Conservation (phyloP, 2,113 vertebrate species). For the Columba livia region DNA sequence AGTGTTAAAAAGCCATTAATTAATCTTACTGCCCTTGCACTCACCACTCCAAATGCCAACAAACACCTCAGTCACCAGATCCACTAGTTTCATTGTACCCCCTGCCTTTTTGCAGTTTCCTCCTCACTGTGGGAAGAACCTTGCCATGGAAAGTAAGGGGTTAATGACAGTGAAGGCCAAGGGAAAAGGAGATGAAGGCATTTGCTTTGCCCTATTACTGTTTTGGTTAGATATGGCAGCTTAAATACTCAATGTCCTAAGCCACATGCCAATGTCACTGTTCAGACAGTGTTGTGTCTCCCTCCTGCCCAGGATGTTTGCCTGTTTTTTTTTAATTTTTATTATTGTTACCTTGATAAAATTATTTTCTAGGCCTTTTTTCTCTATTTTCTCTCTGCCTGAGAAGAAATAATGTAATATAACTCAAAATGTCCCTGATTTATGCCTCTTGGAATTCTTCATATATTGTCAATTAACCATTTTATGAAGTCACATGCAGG, state of each 20-base stretch:
- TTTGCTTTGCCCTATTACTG: background rate
- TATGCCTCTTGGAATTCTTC: background rate
- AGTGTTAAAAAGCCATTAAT: background rate
- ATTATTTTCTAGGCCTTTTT: background rate
- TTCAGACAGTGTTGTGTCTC: background rate
- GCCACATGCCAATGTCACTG: accelerated
- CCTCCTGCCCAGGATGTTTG: background rate
- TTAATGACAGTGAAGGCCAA: background rate
- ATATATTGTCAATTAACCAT: background rate
- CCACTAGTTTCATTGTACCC: accelerated
- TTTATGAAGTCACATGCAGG: background rate
- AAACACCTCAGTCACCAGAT: background rate
- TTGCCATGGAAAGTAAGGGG: accelerated
- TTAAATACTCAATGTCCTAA: background rate
- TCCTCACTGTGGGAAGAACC: background rate
- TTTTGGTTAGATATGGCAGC: background rate
- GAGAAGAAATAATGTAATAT: background rate
- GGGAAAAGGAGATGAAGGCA: background rate
- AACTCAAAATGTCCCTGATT: background rate
- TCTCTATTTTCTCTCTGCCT: background rate
- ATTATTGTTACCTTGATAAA: background rate
- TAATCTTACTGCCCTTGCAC: background rate
- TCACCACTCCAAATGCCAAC: background rate
- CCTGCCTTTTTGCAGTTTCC: background rate
- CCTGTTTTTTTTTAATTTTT: background rate